Conservation (phyloP, 1,140 invertebrate genomes). For the Sitobion miscanthi region DNA sequence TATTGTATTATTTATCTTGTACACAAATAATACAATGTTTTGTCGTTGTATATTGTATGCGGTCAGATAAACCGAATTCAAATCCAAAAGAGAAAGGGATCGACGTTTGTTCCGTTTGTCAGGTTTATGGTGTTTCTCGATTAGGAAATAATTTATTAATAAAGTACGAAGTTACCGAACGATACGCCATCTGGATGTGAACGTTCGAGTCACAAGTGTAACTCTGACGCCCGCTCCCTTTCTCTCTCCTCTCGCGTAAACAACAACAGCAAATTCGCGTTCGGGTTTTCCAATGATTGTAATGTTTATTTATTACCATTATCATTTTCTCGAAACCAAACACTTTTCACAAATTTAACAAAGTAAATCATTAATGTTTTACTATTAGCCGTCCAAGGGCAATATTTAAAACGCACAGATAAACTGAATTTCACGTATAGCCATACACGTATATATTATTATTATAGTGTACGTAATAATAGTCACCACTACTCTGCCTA, state of each 20-base stretch:
- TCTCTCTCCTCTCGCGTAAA: not conserved
- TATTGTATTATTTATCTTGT: no score
- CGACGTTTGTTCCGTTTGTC: not conserved
- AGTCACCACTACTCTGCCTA: not conserved
- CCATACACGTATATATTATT: not conserved
- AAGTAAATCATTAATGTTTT: not conserved
- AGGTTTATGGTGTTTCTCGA: not conserved
- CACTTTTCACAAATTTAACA: not conserved
- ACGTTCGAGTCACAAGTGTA: not conserved
- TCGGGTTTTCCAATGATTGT: not conserved
- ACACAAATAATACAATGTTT: not conserved
- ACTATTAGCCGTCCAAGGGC: conserved; percentile 36
- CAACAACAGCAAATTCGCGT: not conserved
- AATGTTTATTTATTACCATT: not conserved
- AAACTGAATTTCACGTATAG: conserved; percentile 17
- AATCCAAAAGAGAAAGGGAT: not conserved
- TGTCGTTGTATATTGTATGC: not conserved
- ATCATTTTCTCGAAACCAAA: not conserved
- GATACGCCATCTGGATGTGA: conserved; percentile 28
- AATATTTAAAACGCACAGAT: not conserved
- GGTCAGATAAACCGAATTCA: not conserved
- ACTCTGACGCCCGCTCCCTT: not conserved
- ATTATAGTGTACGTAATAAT: not conserved
- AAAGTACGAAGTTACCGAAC: conserved; percentile 5
- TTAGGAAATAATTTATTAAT: not conserved